Conservation (phyloP, 2,113 vertebrate species). For the Oryzias woworae region DNA sequence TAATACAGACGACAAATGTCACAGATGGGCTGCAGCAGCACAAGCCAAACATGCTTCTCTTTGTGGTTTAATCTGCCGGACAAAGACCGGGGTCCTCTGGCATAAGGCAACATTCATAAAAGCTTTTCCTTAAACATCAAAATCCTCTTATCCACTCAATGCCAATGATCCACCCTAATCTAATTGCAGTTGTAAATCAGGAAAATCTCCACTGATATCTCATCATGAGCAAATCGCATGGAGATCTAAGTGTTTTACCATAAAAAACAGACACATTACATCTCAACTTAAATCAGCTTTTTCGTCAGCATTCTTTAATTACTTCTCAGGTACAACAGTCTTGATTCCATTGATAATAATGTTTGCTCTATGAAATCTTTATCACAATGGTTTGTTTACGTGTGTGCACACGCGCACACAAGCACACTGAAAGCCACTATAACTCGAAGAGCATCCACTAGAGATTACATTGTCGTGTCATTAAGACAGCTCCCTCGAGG, state of each 20-base stretch:
- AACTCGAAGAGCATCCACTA: conserved; percentile 49
- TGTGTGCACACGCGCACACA: conserved; percentile 24
- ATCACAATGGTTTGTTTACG: conserved; percentile 60
- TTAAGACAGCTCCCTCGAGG: conserved; percentile 57
- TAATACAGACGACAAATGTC: conserved; percentile 76
- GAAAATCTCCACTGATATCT: conserved; percentile 15
- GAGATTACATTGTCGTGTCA: conserved; percentile 59
- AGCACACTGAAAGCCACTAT: conserved; percentile 27
- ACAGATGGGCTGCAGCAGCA: conserved; percentile 54
- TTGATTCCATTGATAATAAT: conserved; percentile 51
- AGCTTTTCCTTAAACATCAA: conserved; percentile 37
- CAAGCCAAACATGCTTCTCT: conserved; percentile 45
- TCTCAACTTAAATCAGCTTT: conserved; percentile 31
- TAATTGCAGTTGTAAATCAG: conserved; percentile 36
- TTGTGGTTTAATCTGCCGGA: conserved; percentile 58
- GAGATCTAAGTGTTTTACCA: conserved; percentile 13
- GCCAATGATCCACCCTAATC: conserved; percentile 46
- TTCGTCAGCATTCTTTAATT: conserved; percentile 45
- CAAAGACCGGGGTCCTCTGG: conserved; percentile 54
- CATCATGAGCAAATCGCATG: conserved; percentile 4
- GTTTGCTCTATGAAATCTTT: conserved; percentile 46
- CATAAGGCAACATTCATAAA: conserved; percentile 45
- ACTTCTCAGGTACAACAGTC: conserved; percentile 35
- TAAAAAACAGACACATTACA: conserved; percentile 21
- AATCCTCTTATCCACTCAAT: conserved; percentile 39